Evolutionary conservation across 2,797 vertebrate species (phyloP).

Genomic region (Anomalospiza imberbis): DNA sequence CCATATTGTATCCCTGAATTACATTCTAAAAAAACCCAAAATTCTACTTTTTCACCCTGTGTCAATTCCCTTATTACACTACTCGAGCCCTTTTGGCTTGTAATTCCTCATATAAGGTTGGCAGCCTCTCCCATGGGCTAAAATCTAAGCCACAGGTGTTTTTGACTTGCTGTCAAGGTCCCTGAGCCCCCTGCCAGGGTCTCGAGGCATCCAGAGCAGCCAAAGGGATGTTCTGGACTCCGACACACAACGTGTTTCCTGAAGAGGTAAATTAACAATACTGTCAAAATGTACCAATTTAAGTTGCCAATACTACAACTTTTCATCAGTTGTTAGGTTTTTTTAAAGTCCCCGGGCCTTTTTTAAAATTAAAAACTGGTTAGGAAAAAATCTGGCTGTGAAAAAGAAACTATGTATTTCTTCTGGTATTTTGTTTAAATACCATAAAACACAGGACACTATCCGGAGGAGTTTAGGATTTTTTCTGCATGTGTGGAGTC

Average conservation of each 20-base stretch:
- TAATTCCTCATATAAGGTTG: too few relatives aligned
- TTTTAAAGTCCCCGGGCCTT: not conserved
- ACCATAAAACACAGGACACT: not conserved
- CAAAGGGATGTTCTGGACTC: too few relatives aligned
- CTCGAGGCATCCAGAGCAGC: too few relatives aligned
- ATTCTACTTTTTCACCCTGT: too few relatives aligned
- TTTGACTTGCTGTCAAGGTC: too few relatives aligned
- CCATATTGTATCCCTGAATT: too few relatives aligned
- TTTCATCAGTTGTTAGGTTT: not conserved
- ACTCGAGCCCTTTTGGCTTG: too few relatives aligned
- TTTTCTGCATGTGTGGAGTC: accelerated
- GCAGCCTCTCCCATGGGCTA: too few relatives aligned
- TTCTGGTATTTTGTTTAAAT: not conserved
- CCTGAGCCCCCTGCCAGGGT: too few relatives aligned
- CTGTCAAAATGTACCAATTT: not conserved
- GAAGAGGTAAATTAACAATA: not conserved
- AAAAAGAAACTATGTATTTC: not conserved
- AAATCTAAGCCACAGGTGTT: too few relatives aligned
- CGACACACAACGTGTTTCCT: accelerated
- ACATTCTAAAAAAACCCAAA: too few relatives aligned
- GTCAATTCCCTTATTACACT: too few relatives aligned
- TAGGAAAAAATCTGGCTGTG: not conserved
- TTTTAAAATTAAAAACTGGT: not conserved
- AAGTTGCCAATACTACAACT: not conserved
- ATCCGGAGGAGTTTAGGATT: not conserved